Base-by-base conservation (phyloP, 2,113 vertebrate species). In the Drymodes brunneopygia region DNA sequence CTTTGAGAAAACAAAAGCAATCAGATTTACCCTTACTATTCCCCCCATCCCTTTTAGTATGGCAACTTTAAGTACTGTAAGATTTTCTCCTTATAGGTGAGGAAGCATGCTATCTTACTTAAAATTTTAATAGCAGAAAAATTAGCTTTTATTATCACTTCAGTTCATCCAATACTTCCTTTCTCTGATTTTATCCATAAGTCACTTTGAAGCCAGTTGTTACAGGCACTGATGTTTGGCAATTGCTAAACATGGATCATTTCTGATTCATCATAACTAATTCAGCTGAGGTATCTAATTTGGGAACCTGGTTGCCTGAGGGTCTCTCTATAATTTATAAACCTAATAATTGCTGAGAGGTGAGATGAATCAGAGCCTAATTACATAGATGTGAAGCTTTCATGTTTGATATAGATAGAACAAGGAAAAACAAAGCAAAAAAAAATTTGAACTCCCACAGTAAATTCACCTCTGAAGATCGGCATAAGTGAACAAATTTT, bases 301-400 rank as follows among this genome's bases (percentile, higher is more conserved):
- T 88, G 50, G 45, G 40, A 93, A 94, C 74, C 82, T 92, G 79
- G 14, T 77, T 96, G 88, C 95, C 95, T 60, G 54, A 50, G 64
- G 90, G 50, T 93, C 56, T 88, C n/a, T 96, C 27, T 94, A 25
- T 93, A 94, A 97, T 95, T 92, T 90, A 88, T 81, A 74, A 96
- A 82, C 31, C 61, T 91, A 92, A 80, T 92, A 80, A 88, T 73
- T 90, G 62, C 86, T 77, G 58, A 93, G 90, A 95, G 88, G 74
- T 86, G 79, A 88, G 78, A 80, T 94, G 79, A 94, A 88, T 90
- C 93, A 94, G 86, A 93, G 60, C 28, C 51, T 94, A 92, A 96
- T 93, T 96, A 82, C 53, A 80, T 9, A 88, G 78, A 72, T 56
- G 23, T 77, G 79, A 85, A 88, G 50, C 35, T 90, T 95, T 93